Conservation (phyloP, 2,888 invertebrate species). For the Parnassius orleans region DNA sequence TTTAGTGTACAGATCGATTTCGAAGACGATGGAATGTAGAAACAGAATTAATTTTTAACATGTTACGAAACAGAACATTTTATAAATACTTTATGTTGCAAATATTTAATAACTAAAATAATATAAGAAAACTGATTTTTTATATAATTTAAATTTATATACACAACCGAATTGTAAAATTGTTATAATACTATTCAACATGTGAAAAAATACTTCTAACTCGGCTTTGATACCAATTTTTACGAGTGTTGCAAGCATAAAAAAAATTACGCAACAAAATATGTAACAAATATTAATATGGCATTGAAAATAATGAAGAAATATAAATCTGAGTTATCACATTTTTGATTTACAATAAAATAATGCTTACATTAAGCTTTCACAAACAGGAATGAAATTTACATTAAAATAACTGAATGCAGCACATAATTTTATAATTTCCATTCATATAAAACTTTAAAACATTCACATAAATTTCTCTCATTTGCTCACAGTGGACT, state of each 20-base stretch:
- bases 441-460: conserved; percentile 20
- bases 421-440: conserved; percentile 13
- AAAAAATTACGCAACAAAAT: background rate
- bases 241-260: background rate
- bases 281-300: background rate
- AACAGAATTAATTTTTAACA: background rate
- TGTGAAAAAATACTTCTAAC: background rate
- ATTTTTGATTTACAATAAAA: conserved; percentile 11
- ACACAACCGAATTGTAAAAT: conserved; percentile 8
- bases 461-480: conserved; percentile 20
- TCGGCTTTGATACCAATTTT: background rate
- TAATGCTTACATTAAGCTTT: conserved; percentile 13
- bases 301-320: too few species aligned
- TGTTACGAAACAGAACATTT: background rate
- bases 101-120: conserved; percentile 10
- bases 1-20: conserved; percentile 7
- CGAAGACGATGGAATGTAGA: conserved; percentile 19
- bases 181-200: conserved; percentile 9
- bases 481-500: conserved; percentile 14
- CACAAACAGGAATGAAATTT: conserved; percentile 1
- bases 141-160: conserved; percentile 15
- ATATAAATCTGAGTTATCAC: conserved; percentile 14
- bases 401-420: conserved; percentile 7
- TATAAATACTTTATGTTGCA: background rate
- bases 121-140: conserved; percentile 6